A percentile compares a stretch with the other conserved stretches of the same genome.
These are phyloP conservation scores for Avahi laniger DNA, from an alignment of 2,797 vertebrate genomes.

Conservation along the genomic window DNA sequence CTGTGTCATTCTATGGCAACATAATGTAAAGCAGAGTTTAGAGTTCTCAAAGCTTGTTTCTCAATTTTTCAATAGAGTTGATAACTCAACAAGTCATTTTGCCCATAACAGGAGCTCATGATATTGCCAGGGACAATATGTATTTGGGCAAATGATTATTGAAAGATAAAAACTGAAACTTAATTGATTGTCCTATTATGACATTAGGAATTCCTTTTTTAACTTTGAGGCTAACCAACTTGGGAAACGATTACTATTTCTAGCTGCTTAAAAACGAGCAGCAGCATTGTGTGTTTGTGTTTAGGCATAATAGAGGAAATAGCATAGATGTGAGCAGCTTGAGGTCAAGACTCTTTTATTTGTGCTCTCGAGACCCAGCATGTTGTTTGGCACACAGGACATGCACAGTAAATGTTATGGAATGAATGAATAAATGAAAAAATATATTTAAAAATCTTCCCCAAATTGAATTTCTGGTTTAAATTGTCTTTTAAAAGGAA, in stretches of 20 bases:
- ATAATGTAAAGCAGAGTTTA: neutral
- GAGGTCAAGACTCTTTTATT: neutral
- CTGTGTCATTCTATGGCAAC: neutral
- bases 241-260: neutral
- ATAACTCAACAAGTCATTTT: neutral
- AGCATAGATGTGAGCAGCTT: neutral
- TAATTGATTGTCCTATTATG: neutral
- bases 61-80: neutral
- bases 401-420: neutral
- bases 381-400: neutral
- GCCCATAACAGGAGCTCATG: neutral
- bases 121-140: neutral
- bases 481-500: neutral
- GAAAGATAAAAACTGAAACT: neutral
- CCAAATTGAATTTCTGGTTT: neutral
- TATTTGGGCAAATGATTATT: neutral
- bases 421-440: neutral
- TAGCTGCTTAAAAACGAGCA: neutral
- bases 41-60: neutral
- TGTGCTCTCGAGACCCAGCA: neutral
- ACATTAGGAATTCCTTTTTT: neutral
- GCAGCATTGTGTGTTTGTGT: neutral
- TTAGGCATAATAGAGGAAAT: neutral
- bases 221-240: neutral
- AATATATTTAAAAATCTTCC: neutral